phyloP scores from a whole-genome alignment of 2,113 vertebrate genomes.

The Chaetodon auriga region DNA sequence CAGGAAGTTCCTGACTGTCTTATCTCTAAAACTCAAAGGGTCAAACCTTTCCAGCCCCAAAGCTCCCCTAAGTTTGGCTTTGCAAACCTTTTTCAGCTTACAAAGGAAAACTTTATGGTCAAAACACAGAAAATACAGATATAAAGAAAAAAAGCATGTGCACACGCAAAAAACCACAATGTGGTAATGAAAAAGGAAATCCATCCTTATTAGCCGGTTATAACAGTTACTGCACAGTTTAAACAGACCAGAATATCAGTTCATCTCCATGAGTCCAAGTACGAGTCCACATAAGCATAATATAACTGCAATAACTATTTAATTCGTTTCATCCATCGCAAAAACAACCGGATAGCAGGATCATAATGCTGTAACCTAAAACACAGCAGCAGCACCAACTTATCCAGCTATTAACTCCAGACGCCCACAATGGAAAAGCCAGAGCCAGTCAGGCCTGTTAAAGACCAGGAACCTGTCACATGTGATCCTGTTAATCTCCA shows the following conservation, averaged over 20 bases:
- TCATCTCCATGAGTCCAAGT: background rate
- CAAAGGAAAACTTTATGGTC: background rate
- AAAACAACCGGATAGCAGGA: slow-evolving; percentile 10
- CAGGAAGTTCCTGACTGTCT: slow-evolving; percentile 59
- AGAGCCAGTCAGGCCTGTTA: slow-evolving; percentile 44
- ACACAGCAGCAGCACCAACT: slow-evolving; percentile 30
- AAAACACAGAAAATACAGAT: background rate
- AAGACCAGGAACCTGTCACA: slow-evolving; percentile 61
- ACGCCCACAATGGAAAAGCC: slow-evolving; percentile 35
- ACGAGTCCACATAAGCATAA: background rate
- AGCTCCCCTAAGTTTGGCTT: background rate
- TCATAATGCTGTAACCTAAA: slow-evolving; percentile 25
- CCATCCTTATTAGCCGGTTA: background rate
- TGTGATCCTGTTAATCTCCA: slow-evolving; percentile 62
- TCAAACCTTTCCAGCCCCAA: slow-evolving; percentile 36
- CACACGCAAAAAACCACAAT: background rate
- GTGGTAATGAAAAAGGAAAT: background rate
- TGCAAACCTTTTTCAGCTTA: slow-evolving; percentile 6
- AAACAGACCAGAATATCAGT: background rate
- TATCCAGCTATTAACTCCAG: slow-evolving; percentile 32
- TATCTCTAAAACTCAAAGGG: slow-evolving; percentile 53
- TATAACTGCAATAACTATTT: slow-evolving; percentile 13
- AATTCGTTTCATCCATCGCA: slow-evolving; percentile 37
- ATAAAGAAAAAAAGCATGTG: background rate
- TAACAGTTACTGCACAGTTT: background rate